phyloP scores from a whole-genome alignment of 2,888 invertebrate genomes.

The Noctua janthina region DNA sequence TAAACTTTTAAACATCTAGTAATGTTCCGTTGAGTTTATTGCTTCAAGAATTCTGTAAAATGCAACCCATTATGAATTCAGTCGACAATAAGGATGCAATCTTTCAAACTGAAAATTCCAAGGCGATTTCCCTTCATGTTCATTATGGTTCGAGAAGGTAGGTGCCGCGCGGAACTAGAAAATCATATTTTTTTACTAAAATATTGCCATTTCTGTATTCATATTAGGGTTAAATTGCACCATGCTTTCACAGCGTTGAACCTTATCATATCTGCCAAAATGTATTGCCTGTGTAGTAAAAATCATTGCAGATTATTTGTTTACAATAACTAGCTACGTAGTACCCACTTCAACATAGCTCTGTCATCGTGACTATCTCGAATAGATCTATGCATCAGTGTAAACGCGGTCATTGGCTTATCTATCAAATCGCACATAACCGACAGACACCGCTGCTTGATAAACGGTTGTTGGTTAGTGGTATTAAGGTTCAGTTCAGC shows the following conservation, averaged over 20 bases:
- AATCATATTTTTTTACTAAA: neutral
- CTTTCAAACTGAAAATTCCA: no score
- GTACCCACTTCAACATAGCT: neutral
- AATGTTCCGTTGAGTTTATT: no score
- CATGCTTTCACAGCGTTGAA: neutral
- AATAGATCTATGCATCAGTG: neutral
- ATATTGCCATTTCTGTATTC: neutral
- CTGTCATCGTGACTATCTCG: constrained; percentile 8
- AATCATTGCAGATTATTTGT: neutral
- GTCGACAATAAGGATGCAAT: no score
- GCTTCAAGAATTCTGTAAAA: no score
- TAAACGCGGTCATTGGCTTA: neutral
- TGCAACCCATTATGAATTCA: no score
- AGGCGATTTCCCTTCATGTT: no score
- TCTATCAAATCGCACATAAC: neutral
- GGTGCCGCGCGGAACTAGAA: no score
- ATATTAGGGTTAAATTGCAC: neutral
- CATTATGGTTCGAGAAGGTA: neutral
- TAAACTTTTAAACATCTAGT: no score
- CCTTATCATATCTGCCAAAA: constrained; percentile 15
- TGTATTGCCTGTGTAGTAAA: neutral
- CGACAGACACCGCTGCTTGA: neutral
- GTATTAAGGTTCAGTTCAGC: neutral
- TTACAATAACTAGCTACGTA: constrained; percentile 13
- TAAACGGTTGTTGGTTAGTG: neutral